Evolutionary conservation across 2,888 invertebrate species (phyloP).

Genomic region (Bellardia pandia): DNA sequence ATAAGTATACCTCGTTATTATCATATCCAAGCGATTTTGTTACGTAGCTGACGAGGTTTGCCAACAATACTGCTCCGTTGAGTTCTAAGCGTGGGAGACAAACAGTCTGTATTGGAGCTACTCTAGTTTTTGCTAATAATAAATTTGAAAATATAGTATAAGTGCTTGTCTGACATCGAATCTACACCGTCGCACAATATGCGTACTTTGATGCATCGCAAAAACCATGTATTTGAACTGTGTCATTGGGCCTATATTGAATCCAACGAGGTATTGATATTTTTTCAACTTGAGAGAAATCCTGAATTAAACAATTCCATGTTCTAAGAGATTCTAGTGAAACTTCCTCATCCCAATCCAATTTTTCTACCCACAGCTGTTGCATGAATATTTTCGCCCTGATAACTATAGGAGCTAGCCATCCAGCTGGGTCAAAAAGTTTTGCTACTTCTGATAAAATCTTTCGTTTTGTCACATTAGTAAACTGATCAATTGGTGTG

Average conservation of each 20-base stretch:
- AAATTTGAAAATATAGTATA: background rate
- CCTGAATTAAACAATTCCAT: background rate
- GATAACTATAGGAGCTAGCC: background rate
- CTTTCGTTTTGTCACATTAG: background rate
- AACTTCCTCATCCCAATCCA: background rate
- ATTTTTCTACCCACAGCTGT: background rate
- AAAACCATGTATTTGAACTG: background rate
- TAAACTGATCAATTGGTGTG: background rate
- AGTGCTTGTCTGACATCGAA: background rate
- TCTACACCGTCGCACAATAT: background rate
- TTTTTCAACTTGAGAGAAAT: background rate
- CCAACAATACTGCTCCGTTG: background rate
- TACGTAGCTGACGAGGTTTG: background rate
- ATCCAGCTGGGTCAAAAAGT: too few relatives aligned
- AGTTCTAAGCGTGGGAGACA: background rate
- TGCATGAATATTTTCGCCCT: conserved; percentile 3
- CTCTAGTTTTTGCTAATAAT: background rate
- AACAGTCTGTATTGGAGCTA: background rate
- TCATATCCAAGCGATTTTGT: background rate
- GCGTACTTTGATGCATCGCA: background rate
- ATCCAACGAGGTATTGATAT: background rate
- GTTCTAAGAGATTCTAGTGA: background rate
- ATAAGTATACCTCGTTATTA: background rate
- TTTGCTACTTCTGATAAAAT: background rate
- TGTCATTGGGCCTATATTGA: background rate